Evolutionary conservation across 2,888 invertebrate genomes (phyloP).

Genomic region (Saturnia japonica): DNA sequence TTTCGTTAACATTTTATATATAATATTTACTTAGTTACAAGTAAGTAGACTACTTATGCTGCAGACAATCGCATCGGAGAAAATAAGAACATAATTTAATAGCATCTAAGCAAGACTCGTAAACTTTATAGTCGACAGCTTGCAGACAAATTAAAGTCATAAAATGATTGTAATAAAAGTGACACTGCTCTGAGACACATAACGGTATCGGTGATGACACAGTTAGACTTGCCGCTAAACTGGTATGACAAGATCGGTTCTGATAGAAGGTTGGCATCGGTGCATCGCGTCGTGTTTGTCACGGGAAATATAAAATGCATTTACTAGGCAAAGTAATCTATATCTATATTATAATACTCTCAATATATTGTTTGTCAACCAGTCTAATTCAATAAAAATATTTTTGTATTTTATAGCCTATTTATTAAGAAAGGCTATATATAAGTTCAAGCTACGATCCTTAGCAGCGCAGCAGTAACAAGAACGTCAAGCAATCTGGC

Average conservation of each 20-base stretch:
- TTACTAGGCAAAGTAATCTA: neutral
- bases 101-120: neutral
- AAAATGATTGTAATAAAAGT: conserved; percentile 36
- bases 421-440: no score
- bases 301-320: neutral
- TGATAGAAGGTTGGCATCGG: neutral
- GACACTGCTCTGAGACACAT: conserved; percentile 30
- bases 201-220: conserved; percentile 43
- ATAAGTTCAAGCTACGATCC: no score
- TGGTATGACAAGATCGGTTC: conserved; percentile 32
- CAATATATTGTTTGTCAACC: no score
- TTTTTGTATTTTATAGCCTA: no score
- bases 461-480: no score
- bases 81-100: neutral
- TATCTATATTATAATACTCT: no score
- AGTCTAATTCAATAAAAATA: no score
- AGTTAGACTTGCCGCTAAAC: conserved; percentile 36
- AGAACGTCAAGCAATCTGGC: no score
- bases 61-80: neutral
- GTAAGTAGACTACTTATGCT: no score
- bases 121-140: neutral
- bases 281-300: neutral
- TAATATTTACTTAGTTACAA: neutral
- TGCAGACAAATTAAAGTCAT: conserved; percentile 18
- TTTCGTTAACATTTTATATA: neutral